Evolutionary conservation across 2,113 vertebrate species (phyloP), one percentile per base, ranked within the genome.

Genomic region (Collichthys lucidus): DNA sequence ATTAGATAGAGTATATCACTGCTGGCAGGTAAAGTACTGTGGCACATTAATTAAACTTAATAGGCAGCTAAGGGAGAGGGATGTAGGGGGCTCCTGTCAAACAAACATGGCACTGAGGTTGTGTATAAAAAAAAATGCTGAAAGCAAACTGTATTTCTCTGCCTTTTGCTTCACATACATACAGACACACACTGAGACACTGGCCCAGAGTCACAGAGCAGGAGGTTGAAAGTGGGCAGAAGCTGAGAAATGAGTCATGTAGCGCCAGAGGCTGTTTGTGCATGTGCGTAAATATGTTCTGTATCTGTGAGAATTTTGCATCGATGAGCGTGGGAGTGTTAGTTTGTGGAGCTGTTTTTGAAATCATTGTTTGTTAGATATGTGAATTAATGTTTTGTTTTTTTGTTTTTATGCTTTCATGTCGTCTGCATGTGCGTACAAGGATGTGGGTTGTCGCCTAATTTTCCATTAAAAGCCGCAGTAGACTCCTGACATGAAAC

Each of bases 141-240:
- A 20, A 22, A 56, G 84, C 55, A 79, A 69, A 59, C 29, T 64
- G 53, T 24, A 60, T 62, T 88, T 64, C 31, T 42, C 29, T 71
- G 4, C 44, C 40, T 50, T 85, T 55, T 4, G 12, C 49, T 26
- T 66, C 63, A 35, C 22, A 62, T 7, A 40, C 19, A 47, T 22
- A 77, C 4, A 59, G 42, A 72, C 31, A 49, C 44, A 72, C 42
- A 75, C 62, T 42, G 73, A 86, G 74, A 74, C 70, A 64, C 44
- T 76, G 66, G 63, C 67, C 71, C 7, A 19, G 53, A 89, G 76
- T 75, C 79, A 80, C 50, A n/a, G 72, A 89, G 79, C 86, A 72
- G 79, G 74, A 74, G 85, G 81, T 72, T 88, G 76, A 71, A 80
- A 84, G 86, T 88, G 86, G 79, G 86, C 72, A 85, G 85, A 75